Evolutionary conservation across 2,797 vertebrate species (phyloP).

Genomic region (Parauchenoglanis ngamensis): DNA sequence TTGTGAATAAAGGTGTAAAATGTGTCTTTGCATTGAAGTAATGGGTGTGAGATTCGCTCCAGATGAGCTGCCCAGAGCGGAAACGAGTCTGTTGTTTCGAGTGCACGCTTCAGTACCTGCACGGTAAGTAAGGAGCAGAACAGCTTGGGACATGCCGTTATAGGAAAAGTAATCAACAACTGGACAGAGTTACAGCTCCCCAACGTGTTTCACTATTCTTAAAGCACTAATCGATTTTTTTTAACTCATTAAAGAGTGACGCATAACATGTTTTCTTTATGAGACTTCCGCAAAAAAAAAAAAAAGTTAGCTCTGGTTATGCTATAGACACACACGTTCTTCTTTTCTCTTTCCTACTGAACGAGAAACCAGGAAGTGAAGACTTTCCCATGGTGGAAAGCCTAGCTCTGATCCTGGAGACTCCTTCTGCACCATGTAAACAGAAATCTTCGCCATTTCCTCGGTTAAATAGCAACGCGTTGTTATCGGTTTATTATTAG

Average conservation of each 20-base stretch:
- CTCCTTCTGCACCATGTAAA: neutral
- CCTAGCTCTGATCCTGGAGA: neutral
- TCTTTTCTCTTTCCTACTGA: neutral
- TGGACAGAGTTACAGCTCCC: neutral
- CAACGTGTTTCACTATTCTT: neutral
- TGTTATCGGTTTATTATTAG: neutral
- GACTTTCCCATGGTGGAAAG: neutral
- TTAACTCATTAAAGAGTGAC: neutral
- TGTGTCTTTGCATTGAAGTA: neutral
- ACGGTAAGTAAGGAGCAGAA: neutral
- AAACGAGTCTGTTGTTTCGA: neutral
- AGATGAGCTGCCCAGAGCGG: neutral
- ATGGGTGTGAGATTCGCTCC: neutral
- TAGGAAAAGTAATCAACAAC: neutral
- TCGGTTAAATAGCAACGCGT: neutral
- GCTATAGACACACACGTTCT: too few relatives aligned
- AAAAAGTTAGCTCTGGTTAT: neutral
- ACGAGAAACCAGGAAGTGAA: neutral
- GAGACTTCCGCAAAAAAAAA: neutral
- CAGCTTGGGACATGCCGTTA: neutral
- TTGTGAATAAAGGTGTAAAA: conserved; percentile 27
- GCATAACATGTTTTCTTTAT: neutral
- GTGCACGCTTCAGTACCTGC: neutral
- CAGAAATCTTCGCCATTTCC: neutral
- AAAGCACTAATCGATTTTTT: neutral